These are phyloP conservation scores for Rhizoglyphus robini DNA, from an alignment of 1,140 invertebrate genomes.

Conservation along the genomic window DNA sequence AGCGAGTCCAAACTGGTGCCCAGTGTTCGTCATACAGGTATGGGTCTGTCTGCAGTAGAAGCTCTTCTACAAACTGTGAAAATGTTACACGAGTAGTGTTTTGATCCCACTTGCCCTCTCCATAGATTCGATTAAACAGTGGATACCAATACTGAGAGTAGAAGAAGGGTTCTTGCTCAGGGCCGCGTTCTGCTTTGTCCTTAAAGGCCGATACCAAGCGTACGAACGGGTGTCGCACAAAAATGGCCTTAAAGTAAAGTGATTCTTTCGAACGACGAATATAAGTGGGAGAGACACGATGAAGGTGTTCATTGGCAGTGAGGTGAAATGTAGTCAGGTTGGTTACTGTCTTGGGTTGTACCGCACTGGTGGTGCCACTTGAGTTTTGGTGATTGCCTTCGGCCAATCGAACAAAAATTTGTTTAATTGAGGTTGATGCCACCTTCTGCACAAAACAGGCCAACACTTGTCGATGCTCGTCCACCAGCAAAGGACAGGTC, in stretches of 20 bases:
- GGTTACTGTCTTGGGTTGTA: neutral
- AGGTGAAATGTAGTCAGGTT: constrained; percentile 26
- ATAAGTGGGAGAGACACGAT: constrained; percentile 24
- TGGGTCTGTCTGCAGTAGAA: constrained; percentile 26
- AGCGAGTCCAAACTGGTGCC: constrained; percentile 30
- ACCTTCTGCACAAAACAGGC: constrained; percentile 30
- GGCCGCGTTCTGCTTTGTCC: constrained; percentile 28
- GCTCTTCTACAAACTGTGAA: constrained; percentile 29
- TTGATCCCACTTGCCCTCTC: constrained; percentile 3
- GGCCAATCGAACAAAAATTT: constrained; percentile 25
- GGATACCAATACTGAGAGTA: constrained; percentile 24
- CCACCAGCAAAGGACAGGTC: constrained; percentile 25
- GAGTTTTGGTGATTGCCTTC: constrained; percentile 17
- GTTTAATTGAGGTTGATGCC: constrained; percentile 28
- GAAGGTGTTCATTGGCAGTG: constrained; percentile 26
- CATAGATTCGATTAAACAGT: constrained; percentile 14
- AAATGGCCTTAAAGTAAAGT: constrained; percentile 30
- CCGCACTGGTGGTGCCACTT: constrained; percentile 20
- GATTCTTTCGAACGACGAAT: constrained; percentile 17
- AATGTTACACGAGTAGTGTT: constrained; percentile 26
- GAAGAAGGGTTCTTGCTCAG: constrained; percentile 23
- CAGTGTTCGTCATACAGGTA: constrained; percentile 30
- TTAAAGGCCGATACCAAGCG: constrained; percentile 31
- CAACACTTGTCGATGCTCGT: constrained; percentile 22
- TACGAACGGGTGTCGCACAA: constrained; percentile 33